Conservation (phyloP, 2,888 invertebrate genomes). For the Tachystola acroxantha region DNA sequence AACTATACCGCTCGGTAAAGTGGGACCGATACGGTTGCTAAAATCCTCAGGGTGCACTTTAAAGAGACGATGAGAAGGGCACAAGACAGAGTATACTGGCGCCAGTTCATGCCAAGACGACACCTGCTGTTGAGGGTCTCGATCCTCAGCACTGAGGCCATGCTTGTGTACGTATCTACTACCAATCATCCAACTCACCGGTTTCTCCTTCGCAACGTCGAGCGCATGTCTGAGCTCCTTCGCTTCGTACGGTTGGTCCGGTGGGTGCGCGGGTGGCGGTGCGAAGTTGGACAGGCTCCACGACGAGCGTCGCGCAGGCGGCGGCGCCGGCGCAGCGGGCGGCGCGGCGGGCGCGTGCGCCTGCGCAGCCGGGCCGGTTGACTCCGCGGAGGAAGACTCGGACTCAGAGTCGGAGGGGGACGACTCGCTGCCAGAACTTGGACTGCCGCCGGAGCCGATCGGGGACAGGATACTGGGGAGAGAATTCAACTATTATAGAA, state of each 20-base stretch:
- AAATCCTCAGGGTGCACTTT: too few relatives aligned
- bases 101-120: too few relatives aligned
- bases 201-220: constrained; percentile 70
- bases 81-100: too few relatives aligned
- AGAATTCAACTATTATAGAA: too few relatives aligned
- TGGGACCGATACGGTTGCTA: too few relatives aligned
- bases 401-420: constrained; percentile 82
- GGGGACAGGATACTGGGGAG: constrained; percentile 62
- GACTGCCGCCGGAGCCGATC: constrained; percentile 63
- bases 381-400: constrained; percentile 77
- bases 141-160: too few relatives aligned
- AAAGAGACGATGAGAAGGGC: too few relatives aligned
- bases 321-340: constrained; percentile 46
- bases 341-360: constrained; percentile 28
- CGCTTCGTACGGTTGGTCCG: constrained; percentile 66
- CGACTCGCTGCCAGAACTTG: constrained; percentile 74
- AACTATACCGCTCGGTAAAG: too few relatives aligned
- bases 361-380: constrained; percentile 33
- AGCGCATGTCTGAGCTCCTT: constrained; percentile 77
- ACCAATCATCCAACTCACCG: too few relatives aligned
- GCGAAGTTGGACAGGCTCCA: constrained; percentile 70
- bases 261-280: constrained; percentile 50
- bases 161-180: too few relatives aligned
- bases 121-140: too few relatives aligned
- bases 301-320: constrained; percentile 62